Base-by-base conservation (phyloP, 1,140 invertebrate species). In the Drosophila truncata region DNA sequence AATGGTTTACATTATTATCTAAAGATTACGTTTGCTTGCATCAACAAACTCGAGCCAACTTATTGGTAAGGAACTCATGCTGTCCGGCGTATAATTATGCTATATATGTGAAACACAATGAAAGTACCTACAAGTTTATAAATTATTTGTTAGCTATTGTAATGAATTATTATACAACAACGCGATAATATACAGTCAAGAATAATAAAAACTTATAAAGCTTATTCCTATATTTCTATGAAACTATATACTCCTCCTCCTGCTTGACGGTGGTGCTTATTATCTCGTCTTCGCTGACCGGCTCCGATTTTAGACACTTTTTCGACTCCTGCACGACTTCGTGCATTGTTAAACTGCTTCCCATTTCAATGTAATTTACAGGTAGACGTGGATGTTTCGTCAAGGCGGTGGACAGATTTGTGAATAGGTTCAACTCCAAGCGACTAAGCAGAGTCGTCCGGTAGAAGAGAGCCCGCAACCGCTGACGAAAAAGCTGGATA, bases 381-480 rank as follows among this genome's bases (percentile, higher is more conserved):
- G 25, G 8, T n/a, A 71, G 76, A 7, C 84, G 54, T 31, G 54
- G 54, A 7, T 16, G n/a, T 5, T 23, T 14, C 46, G 33, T 27
- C 9, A 88, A 37, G 9, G 63, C 62, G 9, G 39, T 6, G 20
- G 84, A 80, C 35, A 86, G 39, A 16, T 88, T 39, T 3, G 76
- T 14, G 23, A 87, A 80, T 2, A 52, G 23, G 3, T 61, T 11
- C 0, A 79, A 52, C 11, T 83, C 58, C 62, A 92, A 18, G 5
- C 91, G 84, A 58, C 87, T 92, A 4, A 92, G 52, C 8, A 92
- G 39, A 1, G 79, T 80, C 3, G 91, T 91, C 10, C 61, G 69
- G 57, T 82, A 92, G 39, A 93, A 87, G 13, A 92, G 57, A 2
- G 78, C 50, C 18, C 74, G 77, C 33, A 93, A 60, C 0, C 92